phyloP scores from a whole-genome alignment of 2,888 invertebrate species.

The Cheilosia pagana region DNA sequence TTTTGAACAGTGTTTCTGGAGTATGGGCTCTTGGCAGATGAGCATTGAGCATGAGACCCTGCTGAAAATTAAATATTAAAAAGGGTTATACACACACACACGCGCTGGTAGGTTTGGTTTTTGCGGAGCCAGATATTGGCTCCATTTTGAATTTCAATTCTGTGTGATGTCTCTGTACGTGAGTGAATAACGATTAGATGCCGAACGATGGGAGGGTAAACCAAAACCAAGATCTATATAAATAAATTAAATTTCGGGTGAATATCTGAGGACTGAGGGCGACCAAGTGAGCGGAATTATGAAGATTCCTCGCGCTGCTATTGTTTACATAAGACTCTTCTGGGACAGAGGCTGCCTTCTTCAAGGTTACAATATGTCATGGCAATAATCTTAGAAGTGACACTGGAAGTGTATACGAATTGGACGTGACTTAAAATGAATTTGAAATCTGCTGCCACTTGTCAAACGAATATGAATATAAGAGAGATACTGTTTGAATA shows the following conservation, averaged over 20 bases:
- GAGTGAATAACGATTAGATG: conserved; percentile 53
- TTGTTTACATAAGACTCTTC: conserved; percentile 17
- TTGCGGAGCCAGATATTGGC: conserved; percentile 45
- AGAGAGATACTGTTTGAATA: conserved; percentile 29
- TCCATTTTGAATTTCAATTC: conserved; percentile 60
- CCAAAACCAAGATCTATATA: conserved; percentile 37
- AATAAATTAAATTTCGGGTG: conserved; percentile 50
- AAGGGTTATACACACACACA: conserved; percentile 31
- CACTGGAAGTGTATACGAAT: conserved; percentile 24
- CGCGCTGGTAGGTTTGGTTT: conserved; percentile 32
- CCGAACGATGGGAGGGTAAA: background rate
- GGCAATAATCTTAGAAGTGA: conserved; percentile 11
- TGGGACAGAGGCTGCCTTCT: conserved; percentile 18
- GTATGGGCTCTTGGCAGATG: background rate
- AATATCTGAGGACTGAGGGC: conserved; percentile 23
- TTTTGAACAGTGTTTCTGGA: conserved; percentile 9
- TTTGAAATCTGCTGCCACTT: conserved; percentile 28
- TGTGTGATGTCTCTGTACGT: conserved; percentile 36
- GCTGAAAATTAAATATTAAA: conserved; percentile 68
- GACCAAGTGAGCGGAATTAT: conserved; percentile 51
- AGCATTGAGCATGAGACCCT: conserved; percentile 23
- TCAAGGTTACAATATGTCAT: conserved; percentile 52
- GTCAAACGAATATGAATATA: conserved; percentile 25
- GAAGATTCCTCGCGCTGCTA: conserved; percentile 17
- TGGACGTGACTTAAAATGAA: conserved; percentile 37